Conservation (phyloP, 2,797 vertebrate genomes). For the Gymnothorax reevesii region DNA sequence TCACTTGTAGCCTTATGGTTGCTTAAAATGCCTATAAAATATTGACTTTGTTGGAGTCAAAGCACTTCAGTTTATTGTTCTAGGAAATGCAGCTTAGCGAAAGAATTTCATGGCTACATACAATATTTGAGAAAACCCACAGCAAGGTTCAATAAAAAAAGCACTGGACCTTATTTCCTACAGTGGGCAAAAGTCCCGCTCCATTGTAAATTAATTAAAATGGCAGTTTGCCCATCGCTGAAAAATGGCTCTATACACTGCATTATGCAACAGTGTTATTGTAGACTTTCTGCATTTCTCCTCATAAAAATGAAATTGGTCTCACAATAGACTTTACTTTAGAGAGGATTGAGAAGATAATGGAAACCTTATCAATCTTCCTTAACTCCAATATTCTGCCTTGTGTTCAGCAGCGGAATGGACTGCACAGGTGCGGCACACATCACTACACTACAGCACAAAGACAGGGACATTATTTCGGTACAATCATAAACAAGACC, state of each 20-base stretch:
- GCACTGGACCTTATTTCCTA: slow-evolving; percentile 18
- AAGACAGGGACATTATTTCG: not conserved
- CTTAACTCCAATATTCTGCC: not conserved
- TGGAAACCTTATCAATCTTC: not conserved
- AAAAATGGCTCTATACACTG: slow-evolving; percentile 13
- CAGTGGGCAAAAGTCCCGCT: slow-evolving; percentile 49
- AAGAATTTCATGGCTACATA: slow-evolving; percentile 29
- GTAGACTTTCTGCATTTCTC: slow-evolving; percentile 25
- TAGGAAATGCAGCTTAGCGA: not conserved
- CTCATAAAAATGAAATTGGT: slow-evolving; percentile 19
- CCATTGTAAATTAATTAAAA: slow-evolving; percentile 66
- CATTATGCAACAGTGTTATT: slow-evolving; percentile 18
- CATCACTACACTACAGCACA: not conserved
- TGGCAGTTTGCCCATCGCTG: slow-evolving; percentile 59
- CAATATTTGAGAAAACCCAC: slow-evolving; percentile 35
- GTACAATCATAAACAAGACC: not conserved
- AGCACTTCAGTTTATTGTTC: slow-evolving; percentile 23
- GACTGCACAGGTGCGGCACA: not conserved
- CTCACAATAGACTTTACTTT: not conserved
- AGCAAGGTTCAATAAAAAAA: slow-evolving; percentile 27
- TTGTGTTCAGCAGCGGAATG: not conserved
- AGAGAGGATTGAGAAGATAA: slow-evolving; percentile 9
- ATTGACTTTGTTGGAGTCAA: not conserved
- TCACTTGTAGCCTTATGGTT: not conserved
- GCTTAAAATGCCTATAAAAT: not conserved